Conservation (phyloP, 2,113 vertebrate species). For the Colinus virginianus region DNA sequence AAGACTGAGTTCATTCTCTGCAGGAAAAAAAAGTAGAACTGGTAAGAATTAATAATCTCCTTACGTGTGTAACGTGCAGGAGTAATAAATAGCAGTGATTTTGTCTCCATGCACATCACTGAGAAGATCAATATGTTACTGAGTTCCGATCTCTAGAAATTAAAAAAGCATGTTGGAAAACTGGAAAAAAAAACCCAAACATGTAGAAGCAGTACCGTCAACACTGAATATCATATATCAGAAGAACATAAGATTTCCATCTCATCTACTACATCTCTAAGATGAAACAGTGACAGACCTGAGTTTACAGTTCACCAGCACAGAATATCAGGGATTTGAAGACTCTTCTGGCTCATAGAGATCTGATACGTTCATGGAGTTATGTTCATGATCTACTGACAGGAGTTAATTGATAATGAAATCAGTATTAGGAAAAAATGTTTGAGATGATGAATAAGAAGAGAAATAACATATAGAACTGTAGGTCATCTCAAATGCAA, state of each 20-base stretch:
- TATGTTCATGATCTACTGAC: neutral
- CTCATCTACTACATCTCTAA: neutral
- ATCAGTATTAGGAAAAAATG: neutral
- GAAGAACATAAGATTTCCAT: neutral
- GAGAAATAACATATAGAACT: neutral
- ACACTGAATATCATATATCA: neutral
- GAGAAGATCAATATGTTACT: constrained; percentile 21
- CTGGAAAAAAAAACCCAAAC: neutral
- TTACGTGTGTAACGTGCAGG: neutral
- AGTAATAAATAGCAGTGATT: neutral
- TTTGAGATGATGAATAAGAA: neutral
- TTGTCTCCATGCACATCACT: neutral
- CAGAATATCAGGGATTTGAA: neutral
- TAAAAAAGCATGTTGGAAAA: neutral
- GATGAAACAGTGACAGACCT: neutral
- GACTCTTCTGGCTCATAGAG: neutral
- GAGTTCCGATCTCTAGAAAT: neutral
- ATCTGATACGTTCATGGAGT: no score
- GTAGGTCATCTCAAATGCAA: neutral
- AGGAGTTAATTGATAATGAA: neutral
- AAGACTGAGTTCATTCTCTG: neutral
- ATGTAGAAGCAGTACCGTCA: neutral
- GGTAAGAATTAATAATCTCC: neutral
- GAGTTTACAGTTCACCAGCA: neutral
- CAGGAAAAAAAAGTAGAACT: neutral